phyloP scores from a whole-genome alignment of 2,888 invertebrate species.

The Cephalotes varians region DNA sequence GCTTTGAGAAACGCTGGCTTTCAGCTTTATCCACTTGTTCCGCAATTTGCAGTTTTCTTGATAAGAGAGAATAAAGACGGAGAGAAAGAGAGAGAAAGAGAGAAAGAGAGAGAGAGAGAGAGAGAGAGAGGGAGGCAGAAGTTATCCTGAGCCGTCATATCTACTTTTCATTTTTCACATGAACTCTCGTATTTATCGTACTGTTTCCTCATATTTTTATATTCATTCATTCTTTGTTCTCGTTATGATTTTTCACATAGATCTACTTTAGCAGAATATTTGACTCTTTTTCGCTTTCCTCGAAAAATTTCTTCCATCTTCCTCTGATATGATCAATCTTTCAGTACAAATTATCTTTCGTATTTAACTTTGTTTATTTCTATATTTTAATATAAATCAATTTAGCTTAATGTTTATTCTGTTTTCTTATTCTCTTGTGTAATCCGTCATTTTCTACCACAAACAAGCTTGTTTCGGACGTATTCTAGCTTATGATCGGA shows the following conservation, averaged over 20 bases:
- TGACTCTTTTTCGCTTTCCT: not conserved
- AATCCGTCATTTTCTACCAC: not conserved
- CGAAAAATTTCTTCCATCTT: not conserved
- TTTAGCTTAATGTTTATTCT: not conserved
- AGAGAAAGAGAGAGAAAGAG: not conserved
- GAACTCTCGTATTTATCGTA: conserved; percentile 36
- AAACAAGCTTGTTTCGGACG: conserved; percentile 16
- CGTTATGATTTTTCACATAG: not conserved
- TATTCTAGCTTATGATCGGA: conserved; percentile 5
- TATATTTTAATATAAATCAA: conserved; percentile 8
- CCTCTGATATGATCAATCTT: not conserved
- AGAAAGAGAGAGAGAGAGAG: not conserved
- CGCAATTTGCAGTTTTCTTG: conserved; percentile 48
- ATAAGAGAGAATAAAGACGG: conserved; percentile 39
- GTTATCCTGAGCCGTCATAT: not conserved
- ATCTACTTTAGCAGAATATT: not conserved
- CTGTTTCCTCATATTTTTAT: conserved; percentile 21
- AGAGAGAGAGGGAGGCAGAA: conserved; percentile 27
- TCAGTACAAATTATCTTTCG: not conserved
- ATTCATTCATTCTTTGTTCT: conserved; percentile 49
- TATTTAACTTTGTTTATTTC: not conserved
- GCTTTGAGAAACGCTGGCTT: conserved; percentile 44
- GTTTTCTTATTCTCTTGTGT: not conserved
- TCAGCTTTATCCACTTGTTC: conserved; percentile 34
- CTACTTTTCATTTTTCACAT: conserved; percentile 46